A percentile compares a stretch with the other conserved stretches of the same genome.
Conservation (phyloP, 1,140 invertebrate genomes). For the Tetramorium simillimum region DNA sequence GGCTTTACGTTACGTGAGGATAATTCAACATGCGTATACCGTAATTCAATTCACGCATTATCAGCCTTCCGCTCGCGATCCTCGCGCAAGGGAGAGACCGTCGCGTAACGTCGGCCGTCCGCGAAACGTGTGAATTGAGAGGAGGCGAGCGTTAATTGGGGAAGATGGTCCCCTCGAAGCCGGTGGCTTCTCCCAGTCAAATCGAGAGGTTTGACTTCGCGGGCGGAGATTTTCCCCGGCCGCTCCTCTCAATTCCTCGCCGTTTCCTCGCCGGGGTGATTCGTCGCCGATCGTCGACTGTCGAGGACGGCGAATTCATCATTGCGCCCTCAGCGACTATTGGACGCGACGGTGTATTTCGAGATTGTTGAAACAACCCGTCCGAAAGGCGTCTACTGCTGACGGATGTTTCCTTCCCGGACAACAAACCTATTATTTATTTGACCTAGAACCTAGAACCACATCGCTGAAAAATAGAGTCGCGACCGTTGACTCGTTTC, state of each 20-base stretch:
- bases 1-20: slow-evolving; percentile 85
- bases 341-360: neutral
- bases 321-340: neutral
- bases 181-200: neutral
- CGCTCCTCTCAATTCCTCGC: neutral
- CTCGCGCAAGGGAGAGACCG: neutral
- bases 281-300: neutral
- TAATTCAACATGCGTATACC: slow-evolving; percentile 78
- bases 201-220: neutral
- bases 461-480: neutral
- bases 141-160: neutral
- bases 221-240: neutral
- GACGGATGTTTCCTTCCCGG: neutral
- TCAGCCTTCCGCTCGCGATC: slow-evolving; percentile 59
- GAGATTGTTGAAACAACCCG: neutral
- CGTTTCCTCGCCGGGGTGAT: neutral
- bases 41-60: slow-evolving; percentile 79
- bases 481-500: neutral
- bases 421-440: neutral
- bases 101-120: neutral
- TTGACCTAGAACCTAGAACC: neutral
- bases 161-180: neutral
- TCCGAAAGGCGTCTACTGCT: neutral
- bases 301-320: neutral
- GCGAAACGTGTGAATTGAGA: neutral